Evolutionary conservation across 2,113 vertebrate species (phyloP), one percentile per base, ranked within the genome.

Genomic region (Patagioenas fasciata): DNA sequence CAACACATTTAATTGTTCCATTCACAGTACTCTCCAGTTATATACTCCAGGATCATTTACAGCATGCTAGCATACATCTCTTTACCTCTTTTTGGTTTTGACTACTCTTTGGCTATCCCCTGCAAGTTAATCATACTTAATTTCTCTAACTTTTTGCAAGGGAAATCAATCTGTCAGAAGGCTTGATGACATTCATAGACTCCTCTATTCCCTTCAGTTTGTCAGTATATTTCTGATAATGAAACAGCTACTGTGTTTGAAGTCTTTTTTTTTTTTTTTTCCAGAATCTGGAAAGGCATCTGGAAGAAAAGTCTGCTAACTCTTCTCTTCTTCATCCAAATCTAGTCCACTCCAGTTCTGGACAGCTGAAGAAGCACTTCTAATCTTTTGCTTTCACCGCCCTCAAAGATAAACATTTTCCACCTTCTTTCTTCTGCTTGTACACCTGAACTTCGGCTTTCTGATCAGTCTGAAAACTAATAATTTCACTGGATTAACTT

Each of bases 181-280:
- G 4, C 14, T 12, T 0, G 0, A 10, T 15, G 34, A 48, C 51
- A 91, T n/a, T 50, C 28, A 50, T 0, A 61, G 17, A 34, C n/a
- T 15, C 2, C n/a, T 48, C 25, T 19, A 5, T 29, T 64, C 24
- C 48, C 31, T 86, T 73, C 66, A n/a, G 36, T 54, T 31, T 19
- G 23, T 48, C 81, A 73, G 29, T 10, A 29, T 12, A 26, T 42
- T 67, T 51, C 54, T 44, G 40, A 36, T 29, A 51, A 29, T 5
- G 9, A 83, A 67, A 82, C 10, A 69, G 58, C 62, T 69, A 21
- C 19, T 23, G 5, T n/a, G 17, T 54, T 73, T 85, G 26, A 93
- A 72, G 28, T 20, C 34, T 74, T 25, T 7, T 70, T 81, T 40
- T 40, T 40, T 40, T 40, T 40, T 91, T 53, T 2, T 5, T 61